These are phyloP conservation scores for Coregonus ussuriensis DNA, from an alignment of 2,797 vertebrate genomes.

Conservation along the genomic window DNA sequence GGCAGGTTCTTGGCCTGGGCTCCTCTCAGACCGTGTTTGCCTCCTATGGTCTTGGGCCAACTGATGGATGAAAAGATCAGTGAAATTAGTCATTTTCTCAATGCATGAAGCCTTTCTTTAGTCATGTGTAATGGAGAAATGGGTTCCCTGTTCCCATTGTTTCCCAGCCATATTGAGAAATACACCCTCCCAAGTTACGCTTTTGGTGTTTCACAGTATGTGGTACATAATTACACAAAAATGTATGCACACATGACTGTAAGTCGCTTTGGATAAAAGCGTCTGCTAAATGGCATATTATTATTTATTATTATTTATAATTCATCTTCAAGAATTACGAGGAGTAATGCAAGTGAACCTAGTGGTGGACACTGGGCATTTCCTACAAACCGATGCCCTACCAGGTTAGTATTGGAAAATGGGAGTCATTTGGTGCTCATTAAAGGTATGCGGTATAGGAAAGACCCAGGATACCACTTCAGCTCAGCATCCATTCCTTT, in stretches of 20 bases:
- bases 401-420: neutral
- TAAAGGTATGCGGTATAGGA: neutral
- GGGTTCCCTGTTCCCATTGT: neutral
- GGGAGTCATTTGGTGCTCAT: neutral
- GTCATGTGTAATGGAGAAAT: neutral
- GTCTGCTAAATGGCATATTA: too few species aligned
- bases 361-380: neutral
- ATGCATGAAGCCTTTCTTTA: too few species aligned
- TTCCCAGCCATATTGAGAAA: neutral
- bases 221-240: too few species aligned
- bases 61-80: neutral
- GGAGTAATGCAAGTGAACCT: neutral
- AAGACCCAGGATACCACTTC: neutral
- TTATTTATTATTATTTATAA: too few species aligned
- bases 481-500: neutral
- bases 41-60: slow-evolving; percentile 9
- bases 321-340: too few species aligned
- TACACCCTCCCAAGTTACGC: neutral
- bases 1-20: slow-evolving; percentile 6
- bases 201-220: neutral
- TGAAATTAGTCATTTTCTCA: neutral
- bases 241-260: too few species aligned
- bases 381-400: neutral
- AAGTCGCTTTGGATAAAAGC: too few species aligned
- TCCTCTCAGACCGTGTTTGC: slow-evolving; percentile 14